Evolutionary conservation across 2,888 invertebrate species (phyloP).

Genomic region (Mesochorus sp.): DNA sequence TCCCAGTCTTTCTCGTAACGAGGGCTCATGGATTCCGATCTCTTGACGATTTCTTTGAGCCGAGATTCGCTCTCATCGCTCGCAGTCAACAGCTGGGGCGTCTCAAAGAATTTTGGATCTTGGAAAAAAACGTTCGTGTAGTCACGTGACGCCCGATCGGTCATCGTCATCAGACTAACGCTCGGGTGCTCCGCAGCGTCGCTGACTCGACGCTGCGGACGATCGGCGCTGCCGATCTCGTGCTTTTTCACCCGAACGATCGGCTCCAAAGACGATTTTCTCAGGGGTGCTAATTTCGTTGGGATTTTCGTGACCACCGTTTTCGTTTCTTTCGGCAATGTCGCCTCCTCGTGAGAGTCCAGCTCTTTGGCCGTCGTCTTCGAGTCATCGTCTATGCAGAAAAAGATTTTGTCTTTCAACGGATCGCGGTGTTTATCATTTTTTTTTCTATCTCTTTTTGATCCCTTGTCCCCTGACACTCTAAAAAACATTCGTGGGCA

Average conservation of each 20-base stretch:
- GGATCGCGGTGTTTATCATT: too few relatives aligned
- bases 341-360: constrained; percentile 75
- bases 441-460: constrained; percentile 14
- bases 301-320: constrained; percentile 74
- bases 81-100: constrained; percentile 74
- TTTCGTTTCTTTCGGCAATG: constrained; percentile 73
- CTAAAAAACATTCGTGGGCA: too few relatives aligned
- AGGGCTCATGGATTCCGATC: constrained; percentile 82
- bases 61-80: constrained; percentile 81
- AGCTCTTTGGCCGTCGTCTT: constrained; percentile 81
- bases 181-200: constrained; percentile 65
- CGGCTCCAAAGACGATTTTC: constrained; percentile 67
- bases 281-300: constrained; percentile 75
- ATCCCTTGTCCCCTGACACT: neutral
- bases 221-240: constrained; percentile 27
- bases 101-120: constrained; percentile 79
- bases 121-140: constrained; percentile 78
- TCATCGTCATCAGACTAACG: constrained; percentile 69
- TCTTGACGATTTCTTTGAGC: constrained; percentile 83
- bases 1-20: constrained; percentile 83
- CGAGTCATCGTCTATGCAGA: constrained; percentile 81
- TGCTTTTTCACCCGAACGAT: constrained; percentile 57
- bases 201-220: constrained; percentile 33
- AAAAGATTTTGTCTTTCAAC: neutral
- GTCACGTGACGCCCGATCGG: constrained; percentile 76